A percentile compares a stretch with the other conserved stretches of the same genome.
phyloP scores from a whole-genome alignment of 2,888 invertebrate species.

The Tholera decimalis region DNA sequence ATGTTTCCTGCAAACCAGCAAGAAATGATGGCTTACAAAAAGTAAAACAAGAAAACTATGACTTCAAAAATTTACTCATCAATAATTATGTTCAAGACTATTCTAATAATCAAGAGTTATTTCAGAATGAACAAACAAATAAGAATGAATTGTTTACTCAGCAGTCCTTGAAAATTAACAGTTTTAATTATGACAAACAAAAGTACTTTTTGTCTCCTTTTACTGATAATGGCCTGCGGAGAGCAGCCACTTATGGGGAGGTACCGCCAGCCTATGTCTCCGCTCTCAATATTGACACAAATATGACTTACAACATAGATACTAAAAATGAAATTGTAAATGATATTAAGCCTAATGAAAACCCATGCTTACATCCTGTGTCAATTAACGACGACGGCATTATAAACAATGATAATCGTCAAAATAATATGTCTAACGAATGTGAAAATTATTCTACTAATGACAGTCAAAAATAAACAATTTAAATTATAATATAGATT shows the following conservation, averaged over 20 bases:
- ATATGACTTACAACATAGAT: conserved; percentile 52
- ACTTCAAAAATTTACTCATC: conserved; percentile 79
- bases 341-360: conserved; percentile 57
- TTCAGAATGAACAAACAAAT: conserved; percentile 62
- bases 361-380: conserved; percentile 46
- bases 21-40: conserved; percentile 48
- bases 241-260: conserved; percentile 49
- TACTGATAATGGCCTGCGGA: conserved; percentile 65
- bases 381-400: conserved; percentile 42
- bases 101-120: conserved; percentile 66
- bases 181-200: conserved; percentile 71
- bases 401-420: conserved; percentile 48
- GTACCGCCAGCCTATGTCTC: conserved; percentile 54
- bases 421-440: conserved; percentile 53
- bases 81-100: conserved; percentile 72
- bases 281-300: conserved; percentile 35
- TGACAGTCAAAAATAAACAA: conserved; percentile 44
- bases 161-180: conserved; percentile 67
- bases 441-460: conserved; percentile 36
- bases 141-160: conserved; percentile 63
- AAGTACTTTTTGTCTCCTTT: conserved; percentile 72
- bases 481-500: conserved; percentile 1
- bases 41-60: conserved; percentile 74
- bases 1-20: conserved; percentile 64
- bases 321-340: conserved; percentile 58